A percentile compares a stretch with the other conserved stretches of the same genome.
Evolutionary conservation across 2,888 invertebrate genomes (phyloP).

Genomic region (Biston betularia): DNA sequence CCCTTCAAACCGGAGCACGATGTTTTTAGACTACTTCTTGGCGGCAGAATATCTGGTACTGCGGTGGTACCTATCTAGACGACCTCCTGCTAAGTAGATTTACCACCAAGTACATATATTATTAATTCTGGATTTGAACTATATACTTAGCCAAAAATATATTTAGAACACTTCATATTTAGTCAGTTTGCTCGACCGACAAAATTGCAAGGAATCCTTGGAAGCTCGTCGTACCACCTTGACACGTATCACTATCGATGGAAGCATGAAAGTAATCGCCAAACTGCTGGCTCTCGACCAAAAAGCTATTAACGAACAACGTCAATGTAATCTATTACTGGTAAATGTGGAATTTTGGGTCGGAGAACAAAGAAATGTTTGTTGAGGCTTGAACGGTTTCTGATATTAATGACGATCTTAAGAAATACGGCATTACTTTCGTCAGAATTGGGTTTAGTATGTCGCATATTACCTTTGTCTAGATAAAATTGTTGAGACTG

Average conservation of each 20-base stretch:
- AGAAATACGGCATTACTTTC: conserved; percentile 24
- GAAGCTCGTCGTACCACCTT: conserved; percentile 45
- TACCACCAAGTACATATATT: too few relatives aligned
- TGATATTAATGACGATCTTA: conserved; percentile 37
- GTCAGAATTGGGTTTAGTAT: conserved; percentile 27
- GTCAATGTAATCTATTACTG: conserved; percentile 43
- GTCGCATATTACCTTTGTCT: conserved; percentile 26
- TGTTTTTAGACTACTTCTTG: too few relatives aligned
- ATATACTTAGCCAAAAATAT: background rate
- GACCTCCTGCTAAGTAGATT: too few relatives aligned
- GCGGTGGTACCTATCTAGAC: too few relatives aligned
- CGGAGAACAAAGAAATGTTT: conserved; percentile 38
- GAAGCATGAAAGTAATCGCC: conserved; percentile 43
- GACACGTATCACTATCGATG: conserved; percentile 51
- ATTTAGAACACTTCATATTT: background rate
- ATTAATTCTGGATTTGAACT: too few relatives aligned
- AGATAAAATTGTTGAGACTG: conserved; percentile 7
- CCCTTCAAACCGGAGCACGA: too few relatives aligned
- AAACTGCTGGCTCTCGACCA: conserved; percentile 53
- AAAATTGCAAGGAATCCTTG: conserved; percentile 32
- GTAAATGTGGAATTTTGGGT: conserved; percentile 41
- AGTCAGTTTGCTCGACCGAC: conserved; percentile 14
- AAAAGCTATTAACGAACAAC: conserved; percentile 48
- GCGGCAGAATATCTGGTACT: too few relatives aligned
- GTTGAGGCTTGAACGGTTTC: conserved; percentile 35